A percentile compares a stretch with the other conserved stretches of the same genome.
phyloP scores from a whole-genome alignment of 2,888 invertebrate species.

The Laspeyria flexula region DNA sequence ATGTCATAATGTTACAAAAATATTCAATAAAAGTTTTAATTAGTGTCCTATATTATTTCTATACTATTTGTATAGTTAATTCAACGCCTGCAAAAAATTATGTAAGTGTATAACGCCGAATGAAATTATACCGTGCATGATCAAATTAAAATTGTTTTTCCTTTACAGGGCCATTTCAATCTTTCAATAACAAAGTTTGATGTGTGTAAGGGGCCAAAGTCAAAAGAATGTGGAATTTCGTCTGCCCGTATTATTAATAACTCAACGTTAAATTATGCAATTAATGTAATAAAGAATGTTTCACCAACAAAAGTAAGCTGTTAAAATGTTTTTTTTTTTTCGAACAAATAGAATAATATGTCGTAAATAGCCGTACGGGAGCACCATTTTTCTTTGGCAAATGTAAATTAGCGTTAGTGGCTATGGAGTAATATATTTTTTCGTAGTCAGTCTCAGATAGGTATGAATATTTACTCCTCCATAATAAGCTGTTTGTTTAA shows the following conservation, averaged over 20 bases:
- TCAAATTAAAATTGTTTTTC: no score
- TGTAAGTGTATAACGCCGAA: conserved; percentile 12
- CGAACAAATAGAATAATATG: no score
- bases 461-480: no score
- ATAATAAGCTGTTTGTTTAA: no score
- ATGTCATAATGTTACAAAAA: background rate
- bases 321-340: no score
- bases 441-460: no score
- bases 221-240: conserved; percentile 25
- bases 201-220: conserved; percentile 37
- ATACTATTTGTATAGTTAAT: background rate
- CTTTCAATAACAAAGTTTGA: conserved; percentile 24
- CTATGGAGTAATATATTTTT: no score
- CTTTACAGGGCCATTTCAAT: conserved; percentile 39
- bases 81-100: conserved; percentile 5
- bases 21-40: background rate
- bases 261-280: conserved; percentile 27
- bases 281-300: conserved; percentile 38
- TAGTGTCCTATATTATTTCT: background rate
- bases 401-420: no score
- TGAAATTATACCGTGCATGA: no score
- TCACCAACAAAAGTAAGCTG: conserved; percentile 47
- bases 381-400: no score
- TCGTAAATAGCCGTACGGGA: no score
- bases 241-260: conserved; percentile 23